phyloP scores from a whole-genome alignment of 2,888 invertebrate species.

The Sarcophaga carnaria region DNA sequence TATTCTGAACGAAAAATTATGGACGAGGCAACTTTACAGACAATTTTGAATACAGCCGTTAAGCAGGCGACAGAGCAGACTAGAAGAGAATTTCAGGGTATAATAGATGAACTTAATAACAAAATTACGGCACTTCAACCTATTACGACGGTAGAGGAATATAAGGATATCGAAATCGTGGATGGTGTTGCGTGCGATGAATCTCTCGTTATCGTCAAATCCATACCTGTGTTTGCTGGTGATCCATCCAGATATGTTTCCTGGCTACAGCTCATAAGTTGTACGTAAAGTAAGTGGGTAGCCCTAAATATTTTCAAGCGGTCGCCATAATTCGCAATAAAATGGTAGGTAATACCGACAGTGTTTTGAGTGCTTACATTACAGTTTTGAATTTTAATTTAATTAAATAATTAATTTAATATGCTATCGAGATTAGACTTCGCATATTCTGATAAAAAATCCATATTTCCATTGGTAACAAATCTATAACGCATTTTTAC shows the following conservation, averaged over 20 bases:
- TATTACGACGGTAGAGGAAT: neutral
- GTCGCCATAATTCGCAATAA: slow-evolving; percentile 55
- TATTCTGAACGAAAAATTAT: too few species aligned
- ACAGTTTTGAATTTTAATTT: slow-evolving; percentile 43
- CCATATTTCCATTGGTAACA: slow-evolving; percentile 27
- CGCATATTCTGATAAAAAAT: slow-evolving; percentile 26
- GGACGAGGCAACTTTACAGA: too few species aligned
- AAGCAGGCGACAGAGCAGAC: too few species aligned
- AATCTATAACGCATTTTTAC: slow-evolving; percentile 44
- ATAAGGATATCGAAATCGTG: neutral
- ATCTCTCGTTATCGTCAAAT: neutral
- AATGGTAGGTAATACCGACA: slow-evolving; percentile 44
- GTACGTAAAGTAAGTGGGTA: slow-evolving; percentile 49
- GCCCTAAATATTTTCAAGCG: slow-evolving; percentile 58
- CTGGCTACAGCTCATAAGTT: slow-evolving; percentile 44
- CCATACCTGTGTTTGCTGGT: slow-evolving; percentile 3
- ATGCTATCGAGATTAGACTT: slow-evolving; percentile 42
- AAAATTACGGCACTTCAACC: neutral
- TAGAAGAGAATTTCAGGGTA: too few species aligned
- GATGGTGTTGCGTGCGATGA: neutral
- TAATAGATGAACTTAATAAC: too few species aligned
- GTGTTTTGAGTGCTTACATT: slow-evolving; percentile 30
- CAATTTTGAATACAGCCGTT: too few species aligned
- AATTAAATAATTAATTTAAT: too few species aligned
- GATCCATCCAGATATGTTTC: slow-evolving; percentile 19